These are phyloP conservation scores for Lagorchestes hirsutus DNA, from an alignment of 2,797 vertebrate species.

Conservation along the genomic window DNA sequence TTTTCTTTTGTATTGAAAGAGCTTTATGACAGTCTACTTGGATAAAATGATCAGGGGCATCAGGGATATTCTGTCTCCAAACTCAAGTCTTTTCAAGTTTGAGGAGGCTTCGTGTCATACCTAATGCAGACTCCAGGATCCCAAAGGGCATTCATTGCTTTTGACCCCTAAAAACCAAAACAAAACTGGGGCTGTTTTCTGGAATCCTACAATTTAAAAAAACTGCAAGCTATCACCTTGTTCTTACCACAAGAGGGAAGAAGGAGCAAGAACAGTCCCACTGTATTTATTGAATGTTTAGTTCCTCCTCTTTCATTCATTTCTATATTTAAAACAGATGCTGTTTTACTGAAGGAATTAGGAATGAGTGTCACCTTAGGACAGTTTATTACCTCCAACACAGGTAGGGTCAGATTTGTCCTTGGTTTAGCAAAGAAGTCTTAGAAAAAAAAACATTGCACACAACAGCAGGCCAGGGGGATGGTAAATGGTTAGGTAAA, in stretches of 20 bases:
- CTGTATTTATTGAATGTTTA: rapidly evolving
- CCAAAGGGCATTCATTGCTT: not conserved
- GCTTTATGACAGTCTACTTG: conserved; percentile 28
- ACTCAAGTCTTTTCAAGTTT: not conserved
- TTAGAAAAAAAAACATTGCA: not conserved
- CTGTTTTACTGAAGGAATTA: conserved; percentile 41
- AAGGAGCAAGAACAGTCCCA: not conserved
- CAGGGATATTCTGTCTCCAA: not conserved
- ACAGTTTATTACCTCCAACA: not conserved
- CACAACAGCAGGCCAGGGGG: not conserved
- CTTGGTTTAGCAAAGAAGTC: not conserved
- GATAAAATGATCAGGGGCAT: conserved; percentile 3
- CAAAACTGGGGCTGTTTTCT: not conserved
- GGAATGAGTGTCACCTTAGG: conserved; percentile 26
- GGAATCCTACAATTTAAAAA: conserved; percentile 49
- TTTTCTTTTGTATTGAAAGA: conserved; percentile 12
- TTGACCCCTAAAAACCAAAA: not conserved
- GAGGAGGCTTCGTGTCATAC: not conserved
- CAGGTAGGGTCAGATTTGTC: conserved; percentile 35
- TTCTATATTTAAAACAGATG: conserved; percentile 47
- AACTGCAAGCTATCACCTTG: conserved; percentile 26
- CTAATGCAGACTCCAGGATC: not conserved
- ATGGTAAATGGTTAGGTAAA: too few relatives aligned
- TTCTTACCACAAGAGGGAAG: not conserved
- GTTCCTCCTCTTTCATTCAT: conserved; percentile 29